Evolutionary conservation across 2,113 vertebrate genomes (phyloP).

Genomic region (Piprites chloris): DNA sequence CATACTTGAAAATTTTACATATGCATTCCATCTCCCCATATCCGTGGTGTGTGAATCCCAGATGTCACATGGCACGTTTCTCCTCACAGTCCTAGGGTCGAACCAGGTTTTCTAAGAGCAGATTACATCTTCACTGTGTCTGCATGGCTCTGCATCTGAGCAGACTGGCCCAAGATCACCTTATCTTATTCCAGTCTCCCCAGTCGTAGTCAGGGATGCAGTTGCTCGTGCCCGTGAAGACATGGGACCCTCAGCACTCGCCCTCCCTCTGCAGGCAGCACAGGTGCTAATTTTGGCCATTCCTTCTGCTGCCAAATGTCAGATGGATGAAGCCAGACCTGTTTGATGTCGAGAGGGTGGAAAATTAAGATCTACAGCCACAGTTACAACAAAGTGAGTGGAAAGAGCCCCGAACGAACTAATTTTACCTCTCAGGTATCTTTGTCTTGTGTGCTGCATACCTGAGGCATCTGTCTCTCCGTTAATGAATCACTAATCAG

Average conservation of each 20-base stretch:
- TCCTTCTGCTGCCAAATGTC: neutral
- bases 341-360: neutral
- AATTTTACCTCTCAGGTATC: neutral
- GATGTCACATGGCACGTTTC: neutral
- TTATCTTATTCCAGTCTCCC: neutral
- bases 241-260: accelerated
- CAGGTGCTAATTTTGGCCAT: neutral
- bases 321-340: neutral
- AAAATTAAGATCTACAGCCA: neutral
- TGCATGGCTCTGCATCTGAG: neutral
- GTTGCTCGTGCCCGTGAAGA: neutral
- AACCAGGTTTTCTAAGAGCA: neutral
- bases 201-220: accelerated
- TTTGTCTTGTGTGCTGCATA: neutral
- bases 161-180: neutral
- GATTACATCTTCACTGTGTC: neutral
- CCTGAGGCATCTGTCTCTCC: neutral
- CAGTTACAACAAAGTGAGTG: neutral
- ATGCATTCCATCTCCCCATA: neutral
- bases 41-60: neutral
- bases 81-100: neutral
- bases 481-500: neutral
- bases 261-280: neutral
- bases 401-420: neutral
- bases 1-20: neutral